phyloP scores from a whole-genome alignment of 2,797 vertebrate genomes.

The Pseudomugil gertrudae region DNA sequence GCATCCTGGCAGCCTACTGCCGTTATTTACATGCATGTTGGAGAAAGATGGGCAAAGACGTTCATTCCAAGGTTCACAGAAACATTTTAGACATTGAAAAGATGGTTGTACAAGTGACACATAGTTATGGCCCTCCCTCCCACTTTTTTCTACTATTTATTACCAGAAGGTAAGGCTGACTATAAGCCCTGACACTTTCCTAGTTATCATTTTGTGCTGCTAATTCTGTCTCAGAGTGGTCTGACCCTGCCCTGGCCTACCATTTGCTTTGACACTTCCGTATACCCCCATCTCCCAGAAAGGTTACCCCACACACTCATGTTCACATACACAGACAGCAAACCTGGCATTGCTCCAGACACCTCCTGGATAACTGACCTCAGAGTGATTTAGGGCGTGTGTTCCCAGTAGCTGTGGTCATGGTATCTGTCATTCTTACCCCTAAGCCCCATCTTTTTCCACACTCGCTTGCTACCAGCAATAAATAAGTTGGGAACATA shows the following conservation, averaged over 20 bases:
- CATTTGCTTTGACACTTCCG: constrained; percentile 55
- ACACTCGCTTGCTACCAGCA: constrained; percentile 22
- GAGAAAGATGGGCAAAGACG: too few relatives aligned
- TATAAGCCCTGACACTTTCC: constrained; percentile 1
- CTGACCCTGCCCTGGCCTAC: constrained; percentile 49
- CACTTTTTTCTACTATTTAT: neutral
- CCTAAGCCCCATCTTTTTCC: constrained; percentile 41
- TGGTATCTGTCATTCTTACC: constrained; percentile 31
- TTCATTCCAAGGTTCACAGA: too few relatives aligned
- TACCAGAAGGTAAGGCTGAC: neutral
- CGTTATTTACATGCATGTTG: too few relatives aligned
- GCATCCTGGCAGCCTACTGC: too few relatives aligned
- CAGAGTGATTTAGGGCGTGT: constrained; percentile 35
- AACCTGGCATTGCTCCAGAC: neutral
- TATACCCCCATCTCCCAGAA: constrained; percentile 22
- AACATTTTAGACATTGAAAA: too few relatives aligned
- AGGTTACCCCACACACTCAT: constrained; percentile 31
- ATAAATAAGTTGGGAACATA: constrained; percentile 46
- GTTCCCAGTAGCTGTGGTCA: constrained; percentile 45
- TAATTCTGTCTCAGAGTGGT: constrained; percentile 2
- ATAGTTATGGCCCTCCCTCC: too few relatives aligned
- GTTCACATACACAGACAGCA: constrained; percentile 16
- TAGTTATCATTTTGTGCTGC: constrained; percentile 29
- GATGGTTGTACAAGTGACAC: too few relatives aligned
- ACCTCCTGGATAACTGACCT: constrained; percentile 28